Evolutionary conservation across 2,797 vertebrate species (phyloP), one percentile per base, ranked within the genome.

Genomic region (Notolabrus celidotus): DNA sequence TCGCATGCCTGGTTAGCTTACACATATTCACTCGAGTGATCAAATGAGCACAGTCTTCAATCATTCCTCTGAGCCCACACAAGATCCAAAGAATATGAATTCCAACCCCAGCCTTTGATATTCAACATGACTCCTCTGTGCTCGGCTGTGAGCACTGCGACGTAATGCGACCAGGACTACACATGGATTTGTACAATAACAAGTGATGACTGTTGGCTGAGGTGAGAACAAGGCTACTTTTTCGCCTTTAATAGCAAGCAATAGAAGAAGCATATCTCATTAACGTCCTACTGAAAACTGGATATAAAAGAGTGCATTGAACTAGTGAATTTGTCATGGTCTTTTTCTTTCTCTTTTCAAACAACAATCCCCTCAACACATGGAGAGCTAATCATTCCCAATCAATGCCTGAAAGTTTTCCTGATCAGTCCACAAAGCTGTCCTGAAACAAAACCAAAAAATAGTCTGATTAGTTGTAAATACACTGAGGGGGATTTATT

Each of bases 21-120:
- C 63, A 70, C 47, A 61, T 64, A 52, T 50, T 76, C 42, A 49
- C 27, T 51, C 49, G 46, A 54, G 59, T 76, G 71, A 84, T 84
- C 68, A 82, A 80, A 82, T 82, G 75, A 69, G 71, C 66, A 55
- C 16, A 42, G 62, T 71, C 75, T 78, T 78, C 71, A 84, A 86
- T 88, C 80, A 85, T 68, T 65, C 45, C 39, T 74, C 54, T 39
- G 59, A 63, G 42, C 27, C 64, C 33, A 59, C 64, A 80, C 57
- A 47, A 72, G 43, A 15, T 60, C 63, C 59, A 31, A 54, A 42
- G 41, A 74, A 82, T 41, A 72, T 39, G 27, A 68, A 67, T 59
- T 79, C 63, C 71, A 80, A 76, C 29, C 60, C 25, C 10, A 47
- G 82, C 62, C 67, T 87, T 84, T 86, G 54, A 75, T 76, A 69